Evolutionary conservation across 2,797 vertebrate species (phyloP), one percentile per base, ranked within the genome.

Genomic region (Poecilia picta): DNA sequence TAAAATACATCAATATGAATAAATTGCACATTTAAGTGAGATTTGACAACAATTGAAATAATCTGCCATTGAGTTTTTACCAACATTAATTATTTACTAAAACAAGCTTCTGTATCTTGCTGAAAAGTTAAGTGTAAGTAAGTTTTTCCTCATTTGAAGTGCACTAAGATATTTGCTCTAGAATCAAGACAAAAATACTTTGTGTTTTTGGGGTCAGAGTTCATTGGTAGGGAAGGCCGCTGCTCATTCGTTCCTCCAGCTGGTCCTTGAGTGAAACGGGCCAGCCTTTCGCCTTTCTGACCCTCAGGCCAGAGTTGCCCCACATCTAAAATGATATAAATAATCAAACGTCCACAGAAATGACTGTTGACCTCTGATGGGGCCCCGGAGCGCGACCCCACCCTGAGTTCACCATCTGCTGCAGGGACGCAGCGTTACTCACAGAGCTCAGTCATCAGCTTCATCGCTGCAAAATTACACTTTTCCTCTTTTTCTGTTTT

Each of bases 361-460:
- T 70, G 80, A 72, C 76, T 49, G 76, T 2, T 76, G 78, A 77
- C 75, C 81, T 81, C 68, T 46, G 73, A 62, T 39, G 25, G 39
- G 15, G 41, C 71, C 78, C 45, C 0, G 36, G 49, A 81, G 78
- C 13, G 1, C 20, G 4, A 23, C 73, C 75, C 41, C 73, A 39
- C 71, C 81, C 47, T 10, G 70, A 15, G 36, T 75, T 70, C 76
- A 15, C 76, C 76, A 78, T 84, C 82, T 83, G 83, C 83, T 83
- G 2, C 81, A 71, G 76, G 71, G 43, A 62, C 11, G 18, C 75
- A 73, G 20, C 0, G 11, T 47, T 73, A 2, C 72, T 73, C 28
- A 5, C 49, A 0, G 15, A 15, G 8, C 28, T 23, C 71, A 49
- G 25, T 3, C 23, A 70, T 36, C 25, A 0, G 77, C 18, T 1